phyloP scores from a whole-genome alignment of 1,140 invertebrate genomes.

The Atta cephalotes region DNA sequence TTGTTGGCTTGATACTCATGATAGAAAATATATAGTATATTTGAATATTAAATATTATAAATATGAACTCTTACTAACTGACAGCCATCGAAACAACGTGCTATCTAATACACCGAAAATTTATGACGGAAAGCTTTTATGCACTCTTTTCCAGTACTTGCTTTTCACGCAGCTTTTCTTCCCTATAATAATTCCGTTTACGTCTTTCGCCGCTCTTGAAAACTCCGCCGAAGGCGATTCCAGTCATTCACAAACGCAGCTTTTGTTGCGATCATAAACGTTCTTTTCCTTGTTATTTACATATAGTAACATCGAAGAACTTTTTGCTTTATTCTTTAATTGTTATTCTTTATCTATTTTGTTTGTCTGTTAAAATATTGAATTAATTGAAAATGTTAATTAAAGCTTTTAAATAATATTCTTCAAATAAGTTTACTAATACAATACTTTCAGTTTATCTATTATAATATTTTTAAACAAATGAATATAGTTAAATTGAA shows the following conservation, averaged over 20 bases:
- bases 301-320: not conserved
- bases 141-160: constrained; percentile 7
- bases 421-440: not conserved
- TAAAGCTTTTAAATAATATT: not conserved
- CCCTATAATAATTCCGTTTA: constrained; percentile 36
- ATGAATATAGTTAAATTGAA: not conserved
- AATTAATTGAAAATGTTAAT: constrained; percentile 26
- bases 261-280: constrained; percentile 28
- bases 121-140: constrained; percentile 60
- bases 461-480: not conserved
- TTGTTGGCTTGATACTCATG: not conserved
- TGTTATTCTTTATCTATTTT: constrained; percentile 1
- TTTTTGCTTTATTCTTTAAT: not conserved
- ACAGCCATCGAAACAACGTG: constrained; percentile 35
- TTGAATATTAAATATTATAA: constrained; percentile 10
- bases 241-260: constrained; percentile 18
- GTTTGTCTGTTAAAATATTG: not conserved
- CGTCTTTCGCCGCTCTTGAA: constrained; percentile 29
- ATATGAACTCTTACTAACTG: constrained; percentile 45
- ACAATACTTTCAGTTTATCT: not conserved
- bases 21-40: not conserved
- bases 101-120: constrained; percentile 26
- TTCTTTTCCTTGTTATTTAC: not conserved
- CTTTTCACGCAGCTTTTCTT: constrained; percentile 32
- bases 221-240: constrained; percentile 20